These are phyloP conservation scores for Chinchilla lanigera DNA, from an alignment of 2,113 vertebrate species.

Conservation along the genomic window DNA sequence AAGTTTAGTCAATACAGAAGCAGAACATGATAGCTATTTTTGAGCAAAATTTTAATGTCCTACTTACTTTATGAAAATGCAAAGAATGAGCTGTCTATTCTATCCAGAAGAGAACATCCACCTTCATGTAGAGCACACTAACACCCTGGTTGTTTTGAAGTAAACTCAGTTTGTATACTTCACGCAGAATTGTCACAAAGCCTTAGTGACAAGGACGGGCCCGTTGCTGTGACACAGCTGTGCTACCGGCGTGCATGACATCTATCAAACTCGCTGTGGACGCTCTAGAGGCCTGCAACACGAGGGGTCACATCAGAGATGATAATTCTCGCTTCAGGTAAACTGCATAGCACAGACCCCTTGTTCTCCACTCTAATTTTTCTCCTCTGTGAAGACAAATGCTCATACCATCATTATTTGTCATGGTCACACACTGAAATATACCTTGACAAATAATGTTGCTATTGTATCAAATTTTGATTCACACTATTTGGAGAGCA, in stretches of 20 bases:
- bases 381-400: constrained; percentile 38
- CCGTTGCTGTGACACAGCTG: background rate
- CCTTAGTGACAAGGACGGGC: background rate
- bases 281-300: background rate
- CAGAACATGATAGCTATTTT: background rate
- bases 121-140: background rate
- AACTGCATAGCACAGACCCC: background rate
- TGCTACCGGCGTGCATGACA: background rate
- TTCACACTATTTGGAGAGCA: background rate
- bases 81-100: background rate
- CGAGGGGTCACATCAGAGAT: background rate
- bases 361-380: background rate
- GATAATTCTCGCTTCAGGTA: constrained; percentile 41
- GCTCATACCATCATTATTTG: background rate
- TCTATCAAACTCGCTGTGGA: background rate
- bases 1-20: background rate
- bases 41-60: background rate
- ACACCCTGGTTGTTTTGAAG: background rate
- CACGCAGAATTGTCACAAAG: background rate
- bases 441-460: constrained; percentile 7
- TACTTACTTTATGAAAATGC: background rate
- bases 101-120: background rate
- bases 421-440: constrained; percentile 23
- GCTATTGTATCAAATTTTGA: background rate
- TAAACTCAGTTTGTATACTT: background rate